Conservation (phyloP, 2,113 vertebrate genomes). For the Ploceus nigricollis region DNA sequence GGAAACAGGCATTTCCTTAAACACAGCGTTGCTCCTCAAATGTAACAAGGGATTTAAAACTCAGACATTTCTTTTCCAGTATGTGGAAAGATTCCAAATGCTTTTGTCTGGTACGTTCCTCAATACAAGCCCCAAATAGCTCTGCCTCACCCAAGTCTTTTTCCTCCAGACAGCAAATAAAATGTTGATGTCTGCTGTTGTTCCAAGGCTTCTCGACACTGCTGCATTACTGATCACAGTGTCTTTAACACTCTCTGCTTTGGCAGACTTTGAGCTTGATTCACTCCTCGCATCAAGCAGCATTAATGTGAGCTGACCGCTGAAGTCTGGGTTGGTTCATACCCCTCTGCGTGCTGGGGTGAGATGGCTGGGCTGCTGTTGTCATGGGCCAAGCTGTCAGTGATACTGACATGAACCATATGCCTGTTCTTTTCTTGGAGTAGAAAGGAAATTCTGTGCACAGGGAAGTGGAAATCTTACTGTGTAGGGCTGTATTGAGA, state of each 20-base stretch:
- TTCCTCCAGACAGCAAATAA: not conserved
- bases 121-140: not conserved
- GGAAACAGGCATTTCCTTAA: not conserved
- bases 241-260: not conserved
- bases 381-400: not conserved
- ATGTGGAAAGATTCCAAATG: not conserved
- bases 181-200: not conserved
- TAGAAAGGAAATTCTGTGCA: not conserved
- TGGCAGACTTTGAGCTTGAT: not conserved
- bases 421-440: not conserved
- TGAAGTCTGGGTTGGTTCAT: not conserved
- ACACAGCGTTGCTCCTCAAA: not conserved
- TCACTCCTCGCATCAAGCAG: not conserved
- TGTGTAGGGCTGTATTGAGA: not conserved
- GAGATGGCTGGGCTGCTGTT: not conserved
- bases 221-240: not conserved
- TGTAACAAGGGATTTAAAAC: not conserved
- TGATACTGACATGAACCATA: not conserved
- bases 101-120: not conserved
- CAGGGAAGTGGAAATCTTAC: not conserved
- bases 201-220: not conserved
- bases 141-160: not conserved
- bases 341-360: not conserved
- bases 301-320: not conserved
- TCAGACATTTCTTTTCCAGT: not conserved